Evolutionary conservation across 2,888 invertebrate genomes (phyloP), one percentile per base, ranked within the genome.

Genomic region (Agonopterix subpropinquella): DNA sequence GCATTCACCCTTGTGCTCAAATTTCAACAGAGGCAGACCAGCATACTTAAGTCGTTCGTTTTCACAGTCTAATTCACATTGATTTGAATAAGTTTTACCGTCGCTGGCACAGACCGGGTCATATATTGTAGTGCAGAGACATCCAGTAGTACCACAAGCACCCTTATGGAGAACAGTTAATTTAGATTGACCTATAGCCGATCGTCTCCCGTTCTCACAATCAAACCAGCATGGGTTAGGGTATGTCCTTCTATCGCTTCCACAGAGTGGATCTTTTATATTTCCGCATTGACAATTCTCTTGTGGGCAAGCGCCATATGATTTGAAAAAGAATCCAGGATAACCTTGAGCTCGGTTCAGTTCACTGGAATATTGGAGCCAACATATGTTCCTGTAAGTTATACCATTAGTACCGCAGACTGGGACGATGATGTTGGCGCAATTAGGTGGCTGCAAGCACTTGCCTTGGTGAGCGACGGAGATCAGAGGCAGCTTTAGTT

Each of bases 361-460:
- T 15, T 15, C 15, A 15, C 15, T 15, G 15, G 15, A 15, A 15
- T 15, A 15, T 15, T 15, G 15, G 15, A 15, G 15, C 15, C 15
- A 5, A 47, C 78, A 78, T 1, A 60, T 49, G 47, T 75, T 77
- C 11, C 47, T 54, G 51, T 77, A 77, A 0, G 73, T 71, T n/a
- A 50, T 59, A 3, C 51, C 61, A 10, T 73, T 65, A 4, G 64
- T 54, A 2, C 74, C 70, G 43, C 76, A 78, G 0, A 77, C 70
- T 0, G 70, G 70, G 2, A 57, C 57, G 7, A 15, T 11, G 13
- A 41, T 1, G 1, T 51, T 13, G 4, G 57, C 48, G 41, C 67
- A 67, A 3, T 11, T 43, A 49, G 65, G 66, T 28, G 1, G 46
- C 15, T 55, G 28, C 11, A 11, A 9, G 51, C 71, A 73, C 13